phyloP scores from a whole-genome alignment of 2,113 vertebrate species.

The Serinus canaria region DNA sequence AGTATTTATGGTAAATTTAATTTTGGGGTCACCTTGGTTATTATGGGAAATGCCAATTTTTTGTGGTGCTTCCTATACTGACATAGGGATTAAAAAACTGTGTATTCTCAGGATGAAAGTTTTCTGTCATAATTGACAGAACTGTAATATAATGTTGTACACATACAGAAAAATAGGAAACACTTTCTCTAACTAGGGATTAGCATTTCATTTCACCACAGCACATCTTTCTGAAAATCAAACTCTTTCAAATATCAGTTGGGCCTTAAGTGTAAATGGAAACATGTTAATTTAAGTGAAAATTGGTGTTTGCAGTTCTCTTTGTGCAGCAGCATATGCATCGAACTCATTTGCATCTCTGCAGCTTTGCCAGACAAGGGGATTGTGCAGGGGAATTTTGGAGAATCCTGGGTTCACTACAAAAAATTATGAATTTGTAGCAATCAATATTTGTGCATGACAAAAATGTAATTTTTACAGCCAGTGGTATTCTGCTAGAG shows the following conservation, averaged over 20 bases:
- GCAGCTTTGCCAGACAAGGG: background rate
- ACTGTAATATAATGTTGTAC: background rate
- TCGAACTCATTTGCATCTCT: background rate
- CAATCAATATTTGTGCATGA: background rate
- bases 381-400: slow-evolving; percentile 7
- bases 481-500: background rate
- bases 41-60: background rate
- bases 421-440: background rate
- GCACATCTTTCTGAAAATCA: background rate
- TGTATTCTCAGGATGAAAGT: background rate
- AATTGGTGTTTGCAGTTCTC: slow-evolving; percentile 7
- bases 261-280: background rate
- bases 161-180: background rate
- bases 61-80: background rate
- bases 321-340: background rate
- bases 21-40: background rate
- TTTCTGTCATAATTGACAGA: background rate
- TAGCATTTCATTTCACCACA: background rate
- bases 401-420: background rate
- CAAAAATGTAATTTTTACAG: background rate
- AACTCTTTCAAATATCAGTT: background rate
- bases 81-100: background rate
- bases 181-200: background rate
- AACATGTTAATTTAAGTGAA: slow-evolving; percentile 13
- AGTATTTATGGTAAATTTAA: background rate